These are phyloP conservation scores for Diabrotica undecimpunctata DNA, from an alignment of 1,140 invertebrate genomes.

Conservation along the genomic window DNA sequence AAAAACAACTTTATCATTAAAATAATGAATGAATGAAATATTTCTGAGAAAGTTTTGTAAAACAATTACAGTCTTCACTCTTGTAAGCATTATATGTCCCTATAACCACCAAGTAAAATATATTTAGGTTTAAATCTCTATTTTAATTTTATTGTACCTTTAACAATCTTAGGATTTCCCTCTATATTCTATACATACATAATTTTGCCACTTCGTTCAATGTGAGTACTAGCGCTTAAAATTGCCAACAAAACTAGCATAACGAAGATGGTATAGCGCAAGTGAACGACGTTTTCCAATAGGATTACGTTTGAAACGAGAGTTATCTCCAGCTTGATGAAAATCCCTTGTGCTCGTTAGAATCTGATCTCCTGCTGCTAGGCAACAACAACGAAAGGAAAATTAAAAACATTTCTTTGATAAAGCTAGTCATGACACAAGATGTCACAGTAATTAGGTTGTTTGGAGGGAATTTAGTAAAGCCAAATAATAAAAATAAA, in stretches of 20 bases:
- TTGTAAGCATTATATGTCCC: too few species aligned
- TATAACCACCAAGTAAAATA: too few species aligned
- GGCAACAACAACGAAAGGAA: neutral
- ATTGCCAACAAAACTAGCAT: neutral
- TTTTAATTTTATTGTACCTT: too few species aligned
- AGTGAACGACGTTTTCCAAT: neutral
- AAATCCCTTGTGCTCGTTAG: neutral
- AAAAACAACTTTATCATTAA: too few species aligned
- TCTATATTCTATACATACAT: too few species aligned
- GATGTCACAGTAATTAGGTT: neutral
- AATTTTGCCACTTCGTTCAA: too few species aligned
- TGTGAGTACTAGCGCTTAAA: neutral
- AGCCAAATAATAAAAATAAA: too few species aligned
- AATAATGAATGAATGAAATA: too few species aligned
- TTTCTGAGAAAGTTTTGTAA: too few species aligned
- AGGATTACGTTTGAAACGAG: slow-evolving; percentile 2
- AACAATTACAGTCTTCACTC: too few species aligned
- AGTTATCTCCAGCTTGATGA: neutral
- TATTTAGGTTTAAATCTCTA: too few species aligned
- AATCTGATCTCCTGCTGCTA: neutral
- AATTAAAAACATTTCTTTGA: slow-evolving; percentile 3
- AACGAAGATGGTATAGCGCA: neutral
- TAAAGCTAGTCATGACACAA: neutral
- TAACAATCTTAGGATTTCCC: too few species aligned
- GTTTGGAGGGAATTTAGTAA: neutral